These are phyloP conservation scores for Sinosuthora webbiana DNA, from an alignment of 2,113 vertebrate genomes.

Conservation along the genomic window DNA sequence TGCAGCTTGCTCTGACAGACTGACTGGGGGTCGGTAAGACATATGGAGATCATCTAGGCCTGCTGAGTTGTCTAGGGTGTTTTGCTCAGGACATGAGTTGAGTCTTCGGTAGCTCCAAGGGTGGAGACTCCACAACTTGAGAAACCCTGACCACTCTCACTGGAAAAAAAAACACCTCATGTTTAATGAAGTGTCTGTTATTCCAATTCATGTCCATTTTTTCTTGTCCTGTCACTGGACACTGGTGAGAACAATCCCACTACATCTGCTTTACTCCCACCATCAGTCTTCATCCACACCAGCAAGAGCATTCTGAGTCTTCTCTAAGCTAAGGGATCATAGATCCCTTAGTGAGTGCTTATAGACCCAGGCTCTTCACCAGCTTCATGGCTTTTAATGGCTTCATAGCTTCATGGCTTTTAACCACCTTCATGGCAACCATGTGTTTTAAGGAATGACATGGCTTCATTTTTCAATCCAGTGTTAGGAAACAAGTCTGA, in stretches of 20 bases:
- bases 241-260: neutral
- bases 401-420: neutral
- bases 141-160: neutral
- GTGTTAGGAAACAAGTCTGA: neutral
- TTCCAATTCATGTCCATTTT: neutral
- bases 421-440: neutral
- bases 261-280: neutral
- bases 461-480: neutral
- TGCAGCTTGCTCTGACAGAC: neutral
- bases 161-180: neutral
- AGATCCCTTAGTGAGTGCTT: neutral
- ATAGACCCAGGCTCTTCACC: neutral
- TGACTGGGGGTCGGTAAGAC: rapidly evolving
- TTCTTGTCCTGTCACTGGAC: neutral
- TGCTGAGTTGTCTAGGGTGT: neutral
- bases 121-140: neutral
- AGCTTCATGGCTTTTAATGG: neutral
- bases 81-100: neutral
- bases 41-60: neutral
- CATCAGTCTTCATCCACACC: neutral
- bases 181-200: neutral
- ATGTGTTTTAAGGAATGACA: neutral
- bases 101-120: neutral
- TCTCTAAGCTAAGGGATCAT: neutral
- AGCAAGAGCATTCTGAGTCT: neutral